Base-by-base conservation (phyloP, 2,888 invertebrate genomes). In the Agriotes lineatus region DNA sequence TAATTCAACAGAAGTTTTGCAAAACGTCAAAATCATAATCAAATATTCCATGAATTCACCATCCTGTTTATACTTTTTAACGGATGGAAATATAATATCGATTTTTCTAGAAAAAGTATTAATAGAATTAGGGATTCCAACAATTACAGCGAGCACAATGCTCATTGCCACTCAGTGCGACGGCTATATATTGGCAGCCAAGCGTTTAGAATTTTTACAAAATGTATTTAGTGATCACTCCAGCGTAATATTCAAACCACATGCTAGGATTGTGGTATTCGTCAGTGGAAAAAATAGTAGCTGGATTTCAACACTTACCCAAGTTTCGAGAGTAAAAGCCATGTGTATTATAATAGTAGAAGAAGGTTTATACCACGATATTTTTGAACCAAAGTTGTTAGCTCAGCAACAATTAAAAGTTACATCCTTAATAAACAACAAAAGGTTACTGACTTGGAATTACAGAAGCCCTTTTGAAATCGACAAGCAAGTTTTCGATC, bases 331-430 rank as follows among this genome's bases (percentile, higher is more conserved):
- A 2, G 33, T 59, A 19, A 33, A 33, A 19, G 19, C 6, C 7
- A 10, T 59, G 4, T 18, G 45, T 45, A 59, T 59, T 33, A 30
- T 59, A 45, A 35, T 30, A n/a, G 14, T 59, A 10, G 45, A 59
- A 45, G 45, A 12, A 19, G 2, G 7, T 18, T 42, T 18, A 9
- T 12, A 25, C 12, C n/a, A 25, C 0, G 48, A n/a, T n/a, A n/a
- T n/a, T n/a, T n/a, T n/a, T n/a, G n/a, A n/a, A n/a, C n/a, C n/a
- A n/a, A n/a, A n/a, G n/a, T n/a, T n/a, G n/a, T n/a, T n/a, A n/a
- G n/a, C n/a, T n/a, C n/a, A n/a, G n/a, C n/a, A n/a, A n/a, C n/a
- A n/a, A n/a, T n/a, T 48, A n/a, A 1, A 37, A 19, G 50, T 59
- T 5, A 2, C 18, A n/a, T 44, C 44, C 6, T 44, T 59, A 59